Evolutionary conservation across 2,113 vertebrate genomes (phyloP), one percentile per base, ranked within the genome.

Genomic region (Pseudonaja textilis): DNA sequence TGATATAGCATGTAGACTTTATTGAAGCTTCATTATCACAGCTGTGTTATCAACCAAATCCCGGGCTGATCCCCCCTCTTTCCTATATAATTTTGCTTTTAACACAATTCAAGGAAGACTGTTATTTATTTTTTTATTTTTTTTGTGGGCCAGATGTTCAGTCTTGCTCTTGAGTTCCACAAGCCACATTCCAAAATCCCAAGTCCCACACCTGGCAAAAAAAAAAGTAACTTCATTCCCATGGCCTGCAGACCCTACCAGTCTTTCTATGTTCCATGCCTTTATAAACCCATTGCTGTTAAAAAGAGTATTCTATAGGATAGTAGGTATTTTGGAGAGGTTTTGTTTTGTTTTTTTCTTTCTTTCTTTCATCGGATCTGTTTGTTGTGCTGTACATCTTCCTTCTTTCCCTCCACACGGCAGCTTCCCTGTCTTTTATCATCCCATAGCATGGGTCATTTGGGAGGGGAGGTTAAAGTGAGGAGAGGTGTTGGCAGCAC

Each of bases 21-120:
- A 50, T 94, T 94, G 96, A 96, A 94, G 64, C 97, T 97, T 89
- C 95, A 52, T 97, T 92, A 11, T 89, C 95, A 57, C 74, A 81
- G 34, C 74, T 81, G 74, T 81, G 74, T 81, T 81, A 81, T 81
- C 74, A 81, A 81, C 94, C 64, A 91, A 94, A 95, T 94, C 93
- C 94, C 91, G 95, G 97, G 96, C 94, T 96, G 56, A 64, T 87
- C 90, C 29, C 29, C 56, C n/a, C 23, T 39, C 18, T n/a, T 39
- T 34, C 9, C 10, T 8, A 22, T 9, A 34, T 8, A 18, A 81
- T 52, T 95, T 94, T 94, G 81, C 42, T n/a, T 86, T 61, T 59
- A 61, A 0, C 1, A 0, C 50, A 0, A 91, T 85, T 89, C 5
- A 74, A 93, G 74, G 18, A 81, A 81, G 93, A 10, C 16, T 18